phyloP scores from a whole-genome alignment of 2,113 vertebrate genomes.

The Alethe diademata region DNA sequence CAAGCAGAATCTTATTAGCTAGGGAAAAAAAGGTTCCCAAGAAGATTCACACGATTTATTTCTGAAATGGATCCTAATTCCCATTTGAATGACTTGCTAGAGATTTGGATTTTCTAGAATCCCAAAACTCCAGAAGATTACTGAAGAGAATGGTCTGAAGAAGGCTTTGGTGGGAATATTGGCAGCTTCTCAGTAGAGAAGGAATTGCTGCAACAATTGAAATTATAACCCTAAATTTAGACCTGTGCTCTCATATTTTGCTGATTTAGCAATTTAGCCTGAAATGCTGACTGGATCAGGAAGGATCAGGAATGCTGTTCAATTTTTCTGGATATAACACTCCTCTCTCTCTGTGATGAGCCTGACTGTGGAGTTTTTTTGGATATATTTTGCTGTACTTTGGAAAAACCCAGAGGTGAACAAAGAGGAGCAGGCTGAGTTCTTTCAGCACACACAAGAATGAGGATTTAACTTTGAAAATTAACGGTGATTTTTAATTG shows the following conservation, averaged over 20 bases:
- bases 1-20: neutral
- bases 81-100: neutral
- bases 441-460: neutral
- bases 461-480: neutral
- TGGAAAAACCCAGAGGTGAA: neutral
- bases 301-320: neutral
- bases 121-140: neutral
- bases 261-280: neutral
- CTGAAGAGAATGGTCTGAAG: neutral
- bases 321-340: neutral
- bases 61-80: neutral
- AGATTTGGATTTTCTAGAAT: neutral
- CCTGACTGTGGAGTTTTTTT: neutral
- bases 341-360: fast-evolving
- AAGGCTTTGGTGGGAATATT: neutral
- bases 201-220: neutral
- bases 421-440: neutral
- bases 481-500: neutral
- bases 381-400: neutral
- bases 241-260: neutral
- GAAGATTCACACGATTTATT: neutral
- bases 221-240: neutral
- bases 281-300: neutral
- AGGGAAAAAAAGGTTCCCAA: neutral
- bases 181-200: neutral